Evolutionary conservation across 2,797 vertebrate genomes (phyloP).

Genomic region (Kryptolebias ocellatus): DNA sequence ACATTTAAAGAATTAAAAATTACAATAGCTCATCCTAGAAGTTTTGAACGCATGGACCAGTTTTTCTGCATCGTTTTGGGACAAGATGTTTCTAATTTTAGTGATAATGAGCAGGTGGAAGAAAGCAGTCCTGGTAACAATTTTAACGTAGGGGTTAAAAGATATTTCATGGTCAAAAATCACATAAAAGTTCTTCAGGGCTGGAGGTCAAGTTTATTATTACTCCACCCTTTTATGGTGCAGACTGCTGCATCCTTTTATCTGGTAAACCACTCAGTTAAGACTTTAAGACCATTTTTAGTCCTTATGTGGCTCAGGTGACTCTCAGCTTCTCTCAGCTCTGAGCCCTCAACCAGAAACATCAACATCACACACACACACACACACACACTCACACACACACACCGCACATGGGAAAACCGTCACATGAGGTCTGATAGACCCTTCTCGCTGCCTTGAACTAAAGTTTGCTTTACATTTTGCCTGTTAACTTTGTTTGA

Average conservation of each 20-base stretch:
- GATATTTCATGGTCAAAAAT: too few species aligned
- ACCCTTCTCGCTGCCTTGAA: conserved; percentile 8
- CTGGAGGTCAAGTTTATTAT: too few species aligned
- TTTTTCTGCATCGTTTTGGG: too few species aligned
- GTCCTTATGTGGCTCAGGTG: conserved; percentile 34
- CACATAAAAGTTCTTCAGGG: too few species aligned
- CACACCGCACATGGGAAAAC: conserved; percentile 51
- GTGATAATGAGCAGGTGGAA: too few species aligned
- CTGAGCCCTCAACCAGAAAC: conserved; percentile 4
- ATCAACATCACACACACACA: neutral
- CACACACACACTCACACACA: neutral
- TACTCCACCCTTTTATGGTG: conserved; percentile 14
- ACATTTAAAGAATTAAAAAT: too few species aligned
- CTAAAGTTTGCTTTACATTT: conserved; percentile 44
- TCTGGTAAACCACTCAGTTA: neutral
- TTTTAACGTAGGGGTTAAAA: too few species aligned
- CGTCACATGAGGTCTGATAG: conserved; percentile 43
- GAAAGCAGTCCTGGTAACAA: too few species aligned
- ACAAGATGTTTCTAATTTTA: too few species aligned
- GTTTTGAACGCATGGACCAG: too few species aligned
- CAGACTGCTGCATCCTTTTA: too few species aligned
- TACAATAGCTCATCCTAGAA: too few species aligned
- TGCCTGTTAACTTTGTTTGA: conserved; percentile 43
- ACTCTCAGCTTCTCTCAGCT: neutral
- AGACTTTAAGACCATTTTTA: conserved; percentile 12